These are phyloP conservation scores for Reticulitermes lucifugus DNA, from an alignment of 2,888 invertebrate genomes.

Conservation along the genomic window DNA sequence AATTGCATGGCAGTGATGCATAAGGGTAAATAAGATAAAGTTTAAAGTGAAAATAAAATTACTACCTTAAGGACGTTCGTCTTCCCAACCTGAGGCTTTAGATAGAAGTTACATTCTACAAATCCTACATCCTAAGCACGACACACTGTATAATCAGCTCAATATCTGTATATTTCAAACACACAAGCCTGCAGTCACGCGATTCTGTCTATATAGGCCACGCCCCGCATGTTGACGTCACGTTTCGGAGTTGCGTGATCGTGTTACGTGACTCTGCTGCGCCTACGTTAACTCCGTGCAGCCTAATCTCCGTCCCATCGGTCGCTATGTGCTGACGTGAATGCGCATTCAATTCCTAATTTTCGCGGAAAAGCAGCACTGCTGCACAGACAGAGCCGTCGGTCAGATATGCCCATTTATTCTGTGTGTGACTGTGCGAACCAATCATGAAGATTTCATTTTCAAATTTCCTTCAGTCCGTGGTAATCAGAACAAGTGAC, in stretches of 20 bases:
- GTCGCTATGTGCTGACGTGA: not conserved
- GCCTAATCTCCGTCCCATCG: not conserved
- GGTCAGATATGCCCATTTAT: not conserved
- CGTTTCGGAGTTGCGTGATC: constrained; percentile 40
- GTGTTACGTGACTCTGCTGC: constrained; percentile 30
- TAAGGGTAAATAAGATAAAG: no score
- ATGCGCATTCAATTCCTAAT: no score
- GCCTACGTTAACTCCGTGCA: not conserved
- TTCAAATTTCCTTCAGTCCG: not conserved
- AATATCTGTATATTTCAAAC: constrained; percentile 1
- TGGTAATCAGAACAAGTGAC: not conserved
- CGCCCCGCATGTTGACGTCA: constrained; percentile 33
- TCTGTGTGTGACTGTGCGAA: not conserved
- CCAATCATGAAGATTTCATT: not conserved
- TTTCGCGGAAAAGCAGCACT: not conserved
- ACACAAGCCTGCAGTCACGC: not conserved
- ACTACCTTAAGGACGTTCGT: no score
- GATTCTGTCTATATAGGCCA: constrained; percentile 21
- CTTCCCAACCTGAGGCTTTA: no score
- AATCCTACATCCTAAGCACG: not conserved
- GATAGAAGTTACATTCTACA: no score
- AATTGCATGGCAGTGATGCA: no score
- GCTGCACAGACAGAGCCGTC: not conserved
- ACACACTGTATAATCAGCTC: not conserved
- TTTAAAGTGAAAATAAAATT: no score